Conservation (phyloP, 2,888 invertebrate genomes). For the Plutella xylostella region DNA sequence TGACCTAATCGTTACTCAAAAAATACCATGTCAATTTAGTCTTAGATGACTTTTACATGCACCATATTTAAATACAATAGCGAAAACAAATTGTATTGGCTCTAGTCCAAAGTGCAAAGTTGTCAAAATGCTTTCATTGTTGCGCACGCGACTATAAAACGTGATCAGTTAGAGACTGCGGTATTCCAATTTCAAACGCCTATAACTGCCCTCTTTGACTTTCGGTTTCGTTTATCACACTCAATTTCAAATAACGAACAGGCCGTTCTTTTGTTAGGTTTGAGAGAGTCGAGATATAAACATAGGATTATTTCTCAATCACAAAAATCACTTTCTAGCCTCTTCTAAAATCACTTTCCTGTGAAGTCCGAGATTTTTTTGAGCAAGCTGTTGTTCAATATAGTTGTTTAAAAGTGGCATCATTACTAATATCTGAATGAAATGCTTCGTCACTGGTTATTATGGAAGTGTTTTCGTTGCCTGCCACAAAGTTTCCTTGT, state of each 20-base stretch:
- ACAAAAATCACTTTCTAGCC: slow-evolving; percentile 8
- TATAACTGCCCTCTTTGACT: slow-evolving; percentile 33
- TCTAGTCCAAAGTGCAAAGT: slow-evolving; percentile 3
- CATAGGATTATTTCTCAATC: slow-evolving; percentile 7
- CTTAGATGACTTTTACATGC: neutral
- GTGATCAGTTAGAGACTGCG: slow-evolving; percentile 8
- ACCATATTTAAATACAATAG: neutral
- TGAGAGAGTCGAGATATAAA: slow-evolving; percentile 9
- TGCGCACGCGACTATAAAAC: slow-evolving; percentile 11
- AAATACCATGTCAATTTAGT: neutral
- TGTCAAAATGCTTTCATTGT: slow-evolving; percentile 3
- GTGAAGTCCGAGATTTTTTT: neutral
- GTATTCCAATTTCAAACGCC: slow-evolving; percentile 22
- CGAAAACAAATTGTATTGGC: neutral
- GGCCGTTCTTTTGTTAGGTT: slow-evolving; percentile 32
- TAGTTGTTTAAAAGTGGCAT: slow-evolving; percentile 21
- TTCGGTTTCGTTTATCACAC: slow-evolving; percentile 42
- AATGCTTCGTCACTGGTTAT: slow-evolving; percentile 36
- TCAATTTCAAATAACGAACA: slow-evolving; percentile 22
- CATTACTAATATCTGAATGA: slow-evolving; percentile 30
- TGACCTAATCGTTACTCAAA: no score
- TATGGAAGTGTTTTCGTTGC: slow-evolving; percentile 35
- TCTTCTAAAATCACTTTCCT: neutral
- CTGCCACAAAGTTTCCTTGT: slow-evolving; percentile 36
- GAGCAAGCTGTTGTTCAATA: neutral